Evolutionary conservation across 2,888 invertebrate species (phyloP), one percentile per base, ranked within the genome.

Genomic region (Heliconius erato): DNA sequence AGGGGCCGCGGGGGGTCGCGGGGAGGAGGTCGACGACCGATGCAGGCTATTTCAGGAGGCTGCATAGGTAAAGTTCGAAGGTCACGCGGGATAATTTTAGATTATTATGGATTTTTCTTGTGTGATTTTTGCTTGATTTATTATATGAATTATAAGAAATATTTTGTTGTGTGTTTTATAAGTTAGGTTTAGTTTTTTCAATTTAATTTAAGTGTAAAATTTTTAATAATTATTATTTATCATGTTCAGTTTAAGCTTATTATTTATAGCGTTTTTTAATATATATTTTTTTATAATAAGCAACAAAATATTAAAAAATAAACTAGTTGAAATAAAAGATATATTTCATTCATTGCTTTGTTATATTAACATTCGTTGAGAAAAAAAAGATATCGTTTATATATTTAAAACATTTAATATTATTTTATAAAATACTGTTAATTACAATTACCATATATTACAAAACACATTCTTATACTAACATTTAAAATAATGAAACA

Each of bases 1-100:
- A 83, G 80, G 84, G 32, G 35, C 3, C 35, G 76, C 85, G 85
- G 84, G 80, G 84, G 32, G 35, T 3, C 35, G 76, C 87, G 90
- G 84, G 85, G 86, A 84, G 89, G 89, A 83, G 91, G 93, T 92
- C 94, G 91, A 90, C 90, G 95, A 93, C 91, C 91, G 91, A 90
- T 91, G 90, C 91, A 91, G 89, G 91, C 92, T 94, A 92, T 94
- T 93, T 92, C 91, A 89, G 90, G 93, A 92, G 80, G 91, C 91
- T 91, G 91, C 93, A 92, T 91, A 88, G 90, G 90, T 90, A 92
- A 93, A 93, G 92, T 92, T 93, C 92, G 92, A 92, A 92, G 93
- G 93, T 93, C 92, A 91, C 85, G 88, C 87, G 81, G 63, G 80
- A 80, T 85, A 84, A 85, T 69, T 81, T 80, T 87, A 88, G 84